These are phyloP conservation scores for Pollenia labialis DNA, from an alignment of 2,888 invertebrate genomes.

Conservation along the genomic window DNA sequence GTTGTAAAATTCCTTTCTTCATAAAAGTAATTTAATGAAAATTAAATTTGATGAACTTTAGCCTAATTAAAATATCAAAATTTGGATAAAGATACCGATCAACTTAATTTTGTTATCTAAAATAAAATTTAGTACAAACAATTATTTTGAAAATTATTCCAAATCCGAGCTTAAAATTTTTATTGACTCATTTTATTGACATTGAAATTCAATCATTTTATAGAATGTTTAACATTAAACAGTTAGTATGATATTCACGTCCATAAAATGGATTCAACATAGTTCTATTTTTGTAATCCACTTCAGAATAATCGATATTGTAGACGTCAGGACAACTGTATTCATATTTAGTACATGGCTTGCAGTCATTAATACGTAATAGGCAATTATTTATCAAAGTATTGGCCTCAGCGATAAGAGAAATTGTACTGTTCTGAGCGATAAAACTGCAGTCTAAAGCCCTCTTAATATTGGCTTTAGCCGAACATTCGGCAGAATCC, in stretches of 20 bases:
- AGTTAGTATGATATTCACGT: constrained; percentile 13
- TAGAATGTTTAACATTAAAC: constrained; percentile 24
- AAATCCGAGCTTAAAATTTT: too few relatives aligned
- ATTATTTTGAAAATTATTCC: too few relatives aligned
- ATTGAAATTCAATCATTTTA: neutral
- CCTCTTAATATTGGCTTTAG: constrained; percentile 23
- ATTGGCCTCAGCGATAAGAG: constrained; percentile 7
- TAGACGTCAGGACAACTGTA: constrained; percentile 33
- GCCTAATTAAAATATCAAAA: too few relatives aligned
- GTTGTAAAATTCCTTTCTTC: too few relatives aligned
- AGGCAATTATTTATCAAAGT: constrained; percentile 51
- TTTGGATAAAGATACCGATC: too few relatives aligned
- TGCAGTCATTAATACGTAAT: neutral
- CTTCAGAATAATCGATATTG: constrained; percentile 5
- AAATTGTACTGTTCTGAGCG: constrained; percentile 16
- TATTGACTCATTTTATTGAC: too few relatives aligned
- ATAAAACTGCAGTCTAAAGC: constrained; percentile 60
- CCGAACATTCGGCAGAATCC: constrained; percentile 32
- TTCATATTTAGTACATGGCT: constrained; percentile 8
- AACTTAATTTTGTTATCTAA: too few relatives aligned
- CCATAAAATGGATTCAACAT: constrained; percentile 72
- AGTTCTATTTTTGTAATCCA: constrained; percentile 55
- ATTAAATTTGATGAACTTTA: too few relatives aligned
- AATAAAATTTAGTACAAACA: too few relatives aligned
- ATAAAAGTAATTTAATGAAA: too few relatives aligned